A percentile compares a stretch with the other conserved stretches of the same genome.
phyloP scores from a whole-genome alignment of 2,113 vertebrate genomes.

The Microtus ochrogaster region DNA sequence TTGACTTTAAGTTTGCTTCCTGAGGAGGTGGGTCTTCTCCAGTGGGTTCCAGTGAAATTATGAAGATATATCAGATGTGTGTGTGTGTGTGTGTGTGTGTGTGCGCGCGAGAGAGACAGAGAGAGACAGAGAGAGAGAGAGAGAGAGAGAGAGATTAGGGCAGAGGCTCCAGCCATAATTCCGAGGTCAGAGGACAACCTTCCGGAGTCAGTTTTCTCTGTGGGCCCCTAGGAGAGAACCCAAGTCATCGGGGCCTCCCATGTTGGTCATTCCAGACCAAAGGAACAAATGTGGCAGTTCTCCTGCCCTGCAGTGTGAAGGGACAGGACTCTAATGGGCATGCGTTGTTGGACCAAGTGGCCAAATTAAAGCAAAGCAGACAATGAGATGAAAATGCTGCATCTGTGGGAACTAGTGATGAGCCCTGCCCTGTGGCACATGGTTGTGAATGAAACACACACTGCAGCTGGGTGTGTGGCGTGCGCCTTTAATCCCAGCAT shows the following conservation, averaged over 20 bases:
- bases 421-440: no score
- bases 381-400: background rate
- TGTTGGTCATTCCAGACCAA: background rate
- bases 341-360: background rate
- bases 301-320: accelerated
- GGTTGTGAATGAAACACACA: background rate
- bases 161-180: no score
- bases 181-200: no score
- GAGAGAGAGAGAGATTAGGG: no score
- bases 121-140: no score
- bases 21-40: background rate
- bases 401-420: no score
- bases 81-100: background rate
- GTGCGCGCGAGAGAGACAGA: background rate
- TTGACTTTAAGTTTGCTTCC: background rate
- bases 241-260: background rate
- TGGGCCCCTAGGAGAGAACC: background rate
- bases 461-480: background rate
- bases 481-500: background rate
- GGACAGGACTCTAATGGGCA: background rate
- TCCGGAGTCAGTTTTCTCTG: background rate
- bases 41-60: background rate
- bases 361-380: background rate
- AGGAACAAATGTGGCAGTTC: background rate
- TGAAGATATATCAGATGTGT: background rate